Evolutionary conservation across 2,113 vertebrate species (phyloP), one percentile per base, ranked within the genome.

Genomic region (Cynoglossus semilaevis): DNA sequence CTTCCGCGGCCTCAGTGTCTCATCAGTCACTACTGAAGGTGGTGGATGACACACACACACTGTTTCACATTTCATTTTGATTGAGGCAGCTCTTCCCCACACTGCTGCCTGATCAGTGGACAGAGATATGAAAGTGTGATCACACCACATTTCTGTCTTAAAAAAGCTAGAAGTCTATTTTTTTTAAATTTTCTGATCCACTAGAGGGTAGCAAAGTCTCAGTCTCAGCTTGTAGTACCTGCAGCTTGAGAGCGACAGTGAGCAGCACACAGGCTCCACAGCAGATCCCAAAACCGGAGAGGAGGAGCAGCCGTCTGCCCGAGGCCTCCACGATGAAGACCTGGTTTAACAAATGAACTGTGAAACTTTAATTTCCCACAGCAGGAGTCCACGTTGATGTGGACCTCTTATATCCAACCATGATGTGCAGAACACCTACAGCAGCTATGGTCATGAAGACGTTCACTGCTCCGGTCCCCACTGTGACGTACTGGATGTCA

Each of bases 301-400:
- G 92, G 7, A 98, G 86, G 5, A 98, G 89, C 13, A 92, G 34
- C 42, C 88, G 87, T 47, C 95, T 86, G 0, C 96, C 95, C 37
- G 91, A 58, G 4, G 90, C 82, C 59, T 99, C 95, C 47, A 99
- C 93, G 0, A 98, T 89, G 52, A 97, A 94, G 29, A 96, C 88
- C 96, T 98, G 80, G 0, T 7, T 18, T 0, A 9, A 46, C 22
- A 29, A 29, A 29, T 29, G 6, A 29, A 29, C 22, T 29, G 22
- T n/a, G n/a, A n/a, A n/a, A n/a, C n/a, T 29, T 29, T 29, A 4
- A 4, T 29, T 29, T 29, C 6, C 22, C 6, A 29, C 6, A 29
- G n/a, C n/a, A n/a, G n/a, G 2, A 29, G 2, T 29, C 22, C 22
- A 29, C 22, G 6, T 29, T 29, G 22, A 2, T 29, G 22, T 29